Evolutionary conservation across 2,113 vertebrate species (phyloP), one percentile per base, ranked within the genome.

Genomic region (Takifugu bimaculatus): DNA sequence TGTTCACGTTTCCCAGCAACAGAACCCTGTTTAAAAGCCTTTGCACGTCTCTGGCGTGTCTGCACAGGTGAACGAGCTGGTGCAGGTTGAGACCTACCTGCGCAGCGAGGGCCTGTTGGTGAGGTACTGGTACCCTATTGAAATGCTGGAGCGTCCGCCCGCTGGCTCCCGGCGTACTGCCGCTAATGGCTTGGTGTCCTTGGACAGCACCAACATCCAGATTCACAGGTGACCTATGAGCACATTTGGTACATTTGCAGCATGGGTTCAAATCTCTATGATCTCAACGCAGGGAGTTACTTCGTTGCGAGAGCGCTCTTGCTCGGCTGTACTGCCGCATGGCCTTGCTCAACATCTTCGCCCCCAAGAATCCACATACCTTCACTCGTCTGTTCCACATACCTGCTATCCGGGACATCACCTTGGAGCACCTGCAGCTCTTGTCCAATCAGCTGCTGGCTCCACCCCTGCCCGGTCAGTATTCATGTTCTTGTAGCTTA

Each of bases 51-150:
- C 48, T 54, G 25, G 57, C 6, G 35, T 52, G 49, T 53, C 62
- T 5, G 57, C 85, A 26, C 66, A 99, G 97, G 90, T 93, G 26
- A 99, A 97, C 68, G 97, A 99, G 6, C 78, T 99, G 71, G 96
- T 99, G 0, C 96, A 98, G 85, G 96, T 99, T 13, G 97, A 99
- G 86, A 98, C 96, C 0, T 98, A 99, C 49, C 88, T 99, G 45
- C 88, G 96, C 15, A 99, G 95, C 54, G 96, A 99, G 80, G 97
- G 97, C 0, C 95, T 98, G 11, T 84, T 99, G 65, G 96, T 98
- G 4, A 89, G 96, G 45, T 99, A 98, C 86, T 99, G 97, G 97
- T 99, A 99, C 28, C 97, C 97, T 5, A 98, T 99, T 44, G 96
- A 98, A 77, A 97, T 96, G 93, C 72, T 99, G 56, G 97, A 98